Evolutionary conservation across 2,888 invertebrate genomes (phyloP).

Genomic region (Lottia gigantea): DNA sequence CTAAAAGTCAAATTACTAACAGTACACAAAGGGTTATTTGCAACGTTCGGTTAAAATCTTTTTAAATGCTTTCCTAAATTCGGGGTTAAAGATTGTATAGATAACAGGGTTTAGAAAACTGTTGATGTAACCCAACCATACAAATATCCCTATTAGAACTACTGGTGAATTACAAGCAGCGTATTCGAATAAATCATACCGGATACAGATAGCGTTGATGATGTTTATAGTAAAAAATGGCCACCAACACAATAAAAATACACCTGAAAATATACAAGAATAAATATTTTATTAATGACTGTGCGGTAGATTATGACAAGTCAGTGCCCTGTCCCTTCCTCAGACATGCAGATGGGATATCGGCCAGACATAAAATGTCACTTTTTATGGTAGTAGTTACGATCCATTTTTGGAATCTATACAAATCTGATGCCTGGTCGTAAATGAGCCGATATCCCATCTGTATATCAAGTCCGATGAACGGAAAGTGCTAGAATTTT

Average conservation of each 20-base stretch:
- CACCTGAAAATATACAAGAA: constrained; percentile 77
- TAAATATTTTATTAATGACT: not conserved
- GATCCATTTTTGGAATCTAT: no score
- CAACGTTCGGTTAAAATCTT: constrained; percentile 77
- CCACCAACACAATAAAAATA: constrained; percentile 98
- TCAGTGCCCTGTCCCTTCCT: no score
- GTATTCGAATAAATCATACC: constrained; percentile 71
- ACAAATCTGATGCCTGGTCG: no score
- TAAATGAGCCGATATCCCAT: no score
- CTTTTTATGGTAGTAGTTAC: no score
- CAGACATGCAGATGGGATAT: no score
- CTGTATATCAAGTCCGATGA: no score
- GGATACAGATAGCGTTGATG: constrained; percentile 94
- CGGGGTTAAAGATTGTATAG: constrained; percentile 71
- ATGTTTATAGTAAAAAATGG: constrained; percentile 99
- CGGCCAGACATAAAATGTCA: no score
- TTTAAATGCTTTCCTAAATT: constrained; percentile 97
- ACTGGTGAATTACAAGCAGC: constrained; percentile 74
- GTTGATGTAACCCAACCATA: constrained; percentile 98
- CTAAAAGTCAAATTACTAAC: no score
- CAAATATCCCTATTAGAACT: constrained; percentile 73
- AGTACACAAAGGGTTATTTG: constrained; percentile 10
- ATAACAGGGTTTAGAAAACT: constrained; percentile 82
- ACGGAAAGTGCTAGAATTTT: no score
- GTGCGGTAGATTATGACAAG: not conserved